Evolutionary conservation across 1,140 invertebrate genomes (phyloP), one percentile per base, ranked within the genome.

Genomic region (Drosophila mojavensis): DNA sequence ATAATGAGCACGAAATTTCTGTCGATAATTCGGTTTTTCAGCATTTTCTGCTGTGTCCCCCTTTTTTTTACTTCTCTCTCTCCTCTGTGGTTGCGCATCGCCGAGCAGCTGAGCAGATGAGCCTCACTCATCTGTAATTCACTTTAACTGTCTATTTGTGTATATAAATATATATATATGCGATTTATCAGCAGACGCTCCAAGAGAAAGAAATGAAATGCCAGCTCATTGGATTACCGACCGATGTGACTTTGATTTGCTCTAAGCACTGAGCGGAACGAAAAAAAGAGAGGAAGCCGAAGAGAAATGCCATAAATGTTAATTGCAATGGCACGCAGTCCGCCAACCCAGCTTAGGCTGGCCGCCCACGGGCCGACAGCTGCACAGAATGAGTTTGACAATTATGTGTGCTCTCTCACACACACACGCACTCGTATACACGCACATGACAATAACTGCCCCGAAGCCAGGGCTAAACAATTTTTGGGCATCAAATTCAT

Each of bases 401-500:
- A 88, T 88, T 86, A 88, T 86, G 79, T 82, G 72, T 55, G 48
- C 51, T 60, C 59, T 24, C 60, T 24, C 26, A 62, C 33, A 63
- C 36, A 51, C 33, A 39, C 24, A n/a, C 28, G 20, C 48, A 39
- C 66, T 15, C 70, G 43, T 41, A 45, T 13, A 47, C 41, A 58
- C 20, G 20, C 51, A 81, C 17, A 63, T 59, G 79, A 70, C 73
- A 65, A 65, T 71, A 74, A 86, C 73, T 71, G 61, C 39, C 76
- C 73, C 41, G 48, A 76, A 76, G 73, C 67, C 62, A 51, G 63
- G 78, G 78, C 65, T 58, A 76, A 72, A 75, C 65, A 74, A 82
- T 77, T 88, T 88, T 86, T 82, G 67, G 71, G 65, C 84, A 83
- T 86, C 84, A 86, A 83, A 88, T 86, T 86, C 84, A 86, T 86